A percentile compares a stretch with the other conserved stretches of the same genome.
phyloP scores from a whole-genome alignment of 2,888 invertebrate genomes.

The Polydrusus tereticollis region DNA sequence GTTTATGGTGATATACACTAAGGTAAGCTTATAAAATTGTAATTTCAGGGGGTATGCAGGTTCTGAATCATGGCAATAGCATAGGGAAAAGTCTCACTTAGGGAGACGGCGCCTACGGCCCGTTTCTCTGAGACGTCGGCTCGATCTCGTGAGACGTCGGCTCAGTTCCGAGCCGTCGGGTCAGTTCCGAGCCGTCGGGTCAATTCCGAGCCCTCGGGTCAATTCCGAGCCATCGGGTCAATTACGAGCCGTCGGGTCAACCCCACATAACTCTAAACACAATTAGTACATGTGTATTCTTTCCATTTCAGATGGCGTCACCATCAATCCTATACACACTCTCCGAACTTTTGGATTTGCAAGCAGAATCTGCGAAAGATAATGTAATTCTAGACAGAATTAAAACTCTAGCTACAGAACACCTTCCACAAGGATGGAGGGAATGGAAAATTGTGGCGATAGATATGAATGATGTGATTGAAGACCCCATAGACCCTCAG shows the following conservation, averaged over 20 bases:
- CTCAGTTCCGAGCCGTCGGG: background rate
- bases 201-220: background rate
- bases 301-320: background rate
- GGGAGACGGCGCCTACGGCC: background rate
- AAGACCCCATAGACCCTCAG: constrained; percentile 47
- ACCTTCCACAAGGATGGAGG: constrained; percentile 48
- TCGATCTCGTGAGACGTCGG: background rate
- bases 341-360: background rate
- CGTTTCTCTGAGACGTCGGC: background rate
- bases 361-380: constrained; percentile 1
- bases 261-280: background rate
- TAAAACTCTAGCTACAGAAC: background rate
- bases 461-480: constrained; percentile 45
- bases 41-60: background rate
- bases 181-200: background rate
- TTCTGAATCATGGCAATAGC: no score
- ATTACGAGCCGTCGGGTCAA: no score
- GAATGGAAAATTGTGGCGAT: constrained; percentile 40
- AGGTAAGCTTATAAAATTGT: background rate
- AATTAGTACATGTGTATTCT: background rate
- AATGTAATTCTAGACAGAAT: constrained; percentile 6
- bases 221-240: no score
- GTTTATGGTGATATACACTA: background rate
- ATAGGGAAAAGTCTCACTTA: background rate
- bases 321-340: background rate